Evolutionary conservation across 2,888 invertebrate species (phyloP).

Genomic region (Phoenoteleia sp.): DNA sequence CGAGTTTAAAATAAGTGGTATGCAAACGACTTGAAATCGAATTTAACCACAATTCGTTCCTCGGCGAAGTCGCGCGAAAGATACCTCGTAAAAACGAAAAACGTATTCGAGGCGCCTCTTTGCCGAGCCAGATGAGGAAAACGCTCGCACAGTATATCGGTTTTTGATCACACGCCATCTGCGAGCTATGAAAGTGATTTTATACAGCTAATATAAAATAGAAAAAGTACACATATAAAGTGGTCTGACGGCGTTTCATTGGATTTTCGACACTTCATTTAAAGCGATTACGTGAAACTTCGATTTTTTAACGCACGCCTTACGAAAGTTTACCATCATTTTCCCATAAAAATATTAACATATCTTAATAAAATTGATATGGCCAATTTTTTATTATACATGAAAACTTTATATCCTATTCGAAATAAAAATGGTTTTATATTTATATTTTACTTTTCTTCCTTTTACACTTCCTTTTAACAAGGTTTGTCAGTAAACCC

Average conservation of each 20-base stretch:
- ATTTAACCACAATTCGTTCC: conserved; percentile 58
- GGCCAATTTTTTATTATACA: too few species aligned
- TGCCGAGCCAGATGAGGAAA: conserved; percentile 16
- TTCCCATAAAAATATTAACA: too few species aligned
- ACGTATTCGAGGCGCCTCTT: conserved; percentile 29
- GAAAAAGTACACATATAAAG: conserved; percentile 47
- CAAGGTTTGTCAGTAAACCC: too few species aligned
- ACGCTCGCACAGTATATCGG: conserved; percentile 39
- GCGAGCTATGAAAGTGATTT: conserved; percentile 61
- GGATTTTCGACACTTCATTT: conserved; percentile 55
- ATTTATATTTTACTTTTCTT: too few species aligned
- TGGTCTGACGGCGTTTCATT: conserved; percentile 28
- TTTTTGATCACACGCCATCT: conserved; percentile 64
- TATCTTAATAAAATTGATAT: too few species aligned
- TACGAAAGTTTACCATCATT: too few species aligned
- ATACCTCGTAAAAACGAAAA: conserved; percentile 57
- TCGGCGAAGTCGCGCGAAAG: conserved; percentile 37
- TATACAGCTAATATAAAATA: conserved; percentile 56
- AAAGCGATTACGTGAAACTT: conserved; percentile 27
- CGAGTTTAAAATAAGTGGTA: conserved; percentile 48
- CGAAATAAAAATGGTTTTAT: too few species aligned
- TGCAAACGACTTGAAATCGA: conserved; percentile 55
- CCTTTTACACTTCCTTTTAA: too few species aligned
- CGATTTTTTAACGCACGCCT: neutral
- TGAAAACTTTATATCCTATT: too few species aligned